These are phyloP conservation scores for Cettia cetti DNA, from an alignment of 2,113 vertebrate species.

Conservation along the genomic window DNA sequence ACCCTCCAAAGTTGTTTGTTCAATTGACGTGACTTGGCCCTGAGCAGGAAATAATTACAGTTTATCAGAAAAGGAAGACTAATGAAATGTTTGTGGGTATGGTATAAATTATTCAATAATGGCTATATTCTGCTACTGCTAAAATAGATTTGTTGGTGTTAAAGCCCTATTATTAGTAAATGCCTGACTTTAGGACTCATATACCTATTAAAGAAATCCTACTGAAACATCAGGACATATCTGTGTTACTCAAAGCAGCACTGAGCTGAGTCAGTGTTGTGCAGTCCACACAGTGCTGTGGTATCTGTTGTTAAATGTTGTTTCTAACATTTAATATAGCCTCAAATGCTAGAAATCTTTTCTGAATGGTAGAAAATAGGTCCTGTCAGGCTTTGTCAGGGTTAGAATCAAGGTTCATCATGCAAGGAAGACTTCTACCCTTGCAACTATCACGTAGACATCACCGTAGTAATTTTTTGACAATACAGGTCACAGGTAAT, in stretches of 20 bases:
- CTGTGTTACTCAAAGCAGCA: not conserved
- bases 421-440: fast-evolving
- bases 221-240: not conserved
- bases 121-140: not conserved
- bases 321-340: fast-evolving
- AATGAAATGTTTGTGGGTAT: not conserved
- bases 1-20: not conserved
- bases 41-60: not conserved
- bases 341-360: not conserved
- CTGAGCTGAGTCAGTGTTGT: not conserved
- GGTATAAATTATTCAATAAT: not conserved
- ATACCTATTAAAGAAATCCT: not conserved
- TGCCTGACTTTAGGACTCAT: not conserved
- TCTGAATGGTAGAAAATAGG: not conserved
- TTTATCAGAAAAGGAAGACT: not conserved
- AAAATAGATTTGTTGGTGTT: not conserved
- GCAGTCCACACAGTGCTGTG: not conserved
- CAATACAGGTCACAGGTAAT: not conserved
- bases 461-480: not conserved
- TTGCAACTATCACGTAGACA: fast-evolving
- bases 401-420: not conserved
- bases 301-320: not conserved
- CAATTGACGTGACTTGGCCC: not conserved
- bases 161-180: not conserved
- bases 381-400: not conserved